Conservation (phyloP, 1,140 invertebrate species). For the Aphelinus atriplicis region DNA sequence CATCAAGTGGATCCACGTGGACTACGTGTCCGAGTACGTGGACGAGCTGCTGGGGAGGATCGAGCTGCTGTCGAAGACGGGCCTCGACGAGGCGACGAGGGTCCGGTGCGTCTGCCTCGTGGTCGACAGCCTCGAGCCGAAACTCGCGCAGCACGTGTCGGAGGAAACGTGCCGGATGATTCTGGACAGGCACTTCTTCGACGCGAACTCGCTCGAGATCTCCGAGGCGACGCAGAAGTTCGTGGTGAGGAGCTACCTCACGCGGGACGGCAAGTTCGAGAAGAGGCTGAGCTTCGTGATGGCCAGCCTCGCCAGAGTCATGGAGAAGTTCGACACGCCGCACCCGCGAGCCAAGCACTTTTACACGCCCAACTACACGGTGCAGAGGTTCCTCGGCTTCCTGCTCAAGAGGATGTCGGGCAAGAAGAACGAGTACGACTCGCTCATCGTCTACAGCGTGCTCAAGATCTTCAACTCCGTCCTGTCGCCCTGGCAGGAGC, state of each 20-base stretch:
- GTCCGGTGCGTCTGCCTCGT: background rate
- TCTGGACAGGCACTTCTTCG: slow-evolving; percentile 13
- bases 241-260: background rate
- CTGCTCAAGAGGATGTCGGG: background rate
- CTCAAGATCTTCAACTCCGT: background rate
- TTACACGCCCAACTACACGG: slow-evolving; percentile 3
- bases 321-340: background rate
- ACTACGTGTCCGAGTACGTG: slow-evolving; percentile 2
- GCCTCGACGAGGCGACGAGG: background rate
- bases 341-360: slow-evolving; percentile 5
- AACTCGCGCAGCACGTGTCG: background rate
- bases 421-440: background rate
- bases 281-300: background rate
- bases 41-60: slow-evolving; percentile 2
- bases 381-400: slow-evolving; percentile 1
- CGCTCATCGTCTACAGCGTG: slow-evolving; percentile 16
- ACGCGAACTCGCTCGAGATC: background rate
- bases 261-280: background rate
- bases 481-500: slow-evolving; percentile 11
- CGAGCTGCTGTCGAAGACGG: background rate
- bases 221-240: background rate
- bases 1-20: background rate
- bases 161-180: background rate
- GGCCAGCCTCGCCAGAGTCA: background rate
- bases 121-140: background rate